Evolutionary conservation across 2,113 vertebrate species (phyloP).

Genomic region (Amblyopsis rosae): DNA sequence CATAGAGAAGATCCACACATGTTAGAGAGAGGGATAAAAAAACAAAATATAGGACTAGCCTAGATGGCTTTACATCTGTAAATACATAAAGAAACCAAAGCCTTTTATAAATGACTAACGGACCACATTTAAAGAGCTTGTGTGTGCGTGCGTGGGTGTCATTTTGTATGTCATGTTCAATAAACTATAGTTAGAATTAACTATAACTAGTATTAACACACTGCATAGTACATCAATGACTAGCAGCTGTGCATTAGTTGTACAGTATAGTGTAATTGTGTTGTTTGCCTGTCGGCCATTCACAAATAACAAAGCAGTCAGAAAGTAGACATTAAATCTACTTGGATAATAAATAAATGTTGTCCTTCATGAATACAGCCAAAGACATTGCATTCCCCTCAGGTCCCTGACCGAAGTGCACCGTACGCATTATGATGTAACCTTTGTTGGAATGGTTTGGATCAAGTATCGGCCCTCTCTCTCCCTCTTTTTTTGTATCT

Average conservation of each 20-base stretch:
- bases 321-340: slow-evolving; percentile 14
- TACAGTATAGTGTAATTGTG: slow-evolving; percentile 10
- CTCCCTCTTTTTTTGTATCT: slow-evolving; percentile 21
- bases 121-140: slow-evolving; percentile 15
- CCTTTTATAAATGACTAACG: slow-evolving; percentile 17
- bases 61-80: too few species aligned
- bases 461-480: slow-evolving; percentile 14
- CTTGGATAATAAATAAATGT: neutral
- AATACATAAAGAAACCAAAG: slow-evolving; percentile 1
- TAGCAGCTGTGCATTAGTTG: neutral
- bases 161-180: neutral
- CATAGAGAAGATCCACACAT: slow-evolving; percentile 51
- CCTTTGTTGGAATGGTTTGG: neutral
- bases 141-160: neutral
- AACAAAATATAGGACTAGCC: slow-evolving; percentile 1
- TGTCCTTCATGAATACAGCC: slow-evolving; percentile 5
- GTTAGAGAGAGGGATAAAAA: neutral
- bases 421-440: neutral
- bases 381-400: neutral
- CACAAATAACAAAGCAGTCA: slow-evolving; percentile 14
- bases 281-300: slow-evolving; percentile 3
- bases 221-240: too few species aligned
- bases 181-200: neutral
- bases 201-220: too few species aligned
- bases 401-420: neutral